These are phyloP conservation scores for Octopus sinensis DNA, from an alignment of 1,140 invertebrate genomes.

Conservation along the genomic window DNA sequence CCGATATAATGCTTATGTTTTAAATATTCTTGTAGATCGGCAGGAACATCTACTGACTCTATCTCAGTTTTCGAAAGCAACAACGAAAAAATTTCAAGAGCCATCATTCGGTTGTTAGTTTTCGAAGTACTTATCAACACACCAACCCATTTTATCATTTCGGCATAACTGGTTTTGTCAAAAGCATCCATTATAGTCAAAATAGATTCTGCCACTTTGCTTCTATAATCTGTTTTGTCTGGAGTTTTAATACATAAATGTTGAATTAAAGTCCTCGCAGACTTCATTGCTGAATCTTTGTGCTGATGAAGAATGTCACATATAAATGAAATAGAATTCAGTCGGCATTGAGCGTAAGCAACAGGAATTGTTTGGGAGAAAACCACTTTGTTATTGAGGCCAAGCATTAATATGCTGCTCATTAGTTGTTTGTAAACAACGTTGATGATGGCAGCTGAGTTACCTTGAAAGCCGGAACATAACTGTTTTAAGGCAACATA, in stretches of 20 bases:
- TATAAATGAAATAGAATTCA: constrained; percentile 61
- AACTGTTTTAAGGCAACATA: background rate
- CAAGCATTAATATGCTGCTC: constrained; percentile 57
- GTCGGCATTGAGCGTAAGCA: constrained; percentile 54
- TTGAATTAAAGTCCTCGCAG: constrained; percentile 61
- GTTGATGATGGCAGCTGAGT: constrained; percentile 4
- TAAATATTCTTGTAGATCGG: background rate
- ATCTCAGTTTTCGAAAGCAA: constrained; percentile 55
- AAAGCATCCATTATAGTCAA: constrained; percentile 59
- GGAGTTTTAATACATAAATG: constrained; percentile 63
- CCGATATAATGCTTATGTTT: background rate
- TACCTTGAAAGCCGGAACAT: background rate
- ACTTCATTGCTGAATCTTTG: constrained; percentile 51
- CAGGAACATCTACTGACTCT: constrained; percentile 30
- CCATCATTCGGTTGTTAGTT: constrained; percentile 59
- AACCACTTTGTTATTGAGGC: constrained; percentile 41
- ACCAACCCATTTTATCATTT: constrained; percentile 61
- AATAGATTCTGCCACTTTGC: constrained; percentile 60
- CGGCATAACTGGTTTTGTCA: constrained; percentile 47
- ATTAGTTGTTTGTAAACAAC: constrained; percentile 59
- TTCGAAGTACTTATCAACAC: constrained; percentile 60
- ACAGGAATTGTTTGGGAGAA: constrained; percentile 55
- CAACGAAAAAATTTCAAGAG: constrained; percentile 62
- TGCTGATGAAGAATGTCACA: constrained; percentile 55
- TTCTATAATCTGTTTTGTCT: constrained; percentile 63